Evolutionary conservation across 2,113 vertebrate genomes (phyloP), one percentile per base, ranked within the genome.

Genomic region (Poecilia latipinna): DNA sequence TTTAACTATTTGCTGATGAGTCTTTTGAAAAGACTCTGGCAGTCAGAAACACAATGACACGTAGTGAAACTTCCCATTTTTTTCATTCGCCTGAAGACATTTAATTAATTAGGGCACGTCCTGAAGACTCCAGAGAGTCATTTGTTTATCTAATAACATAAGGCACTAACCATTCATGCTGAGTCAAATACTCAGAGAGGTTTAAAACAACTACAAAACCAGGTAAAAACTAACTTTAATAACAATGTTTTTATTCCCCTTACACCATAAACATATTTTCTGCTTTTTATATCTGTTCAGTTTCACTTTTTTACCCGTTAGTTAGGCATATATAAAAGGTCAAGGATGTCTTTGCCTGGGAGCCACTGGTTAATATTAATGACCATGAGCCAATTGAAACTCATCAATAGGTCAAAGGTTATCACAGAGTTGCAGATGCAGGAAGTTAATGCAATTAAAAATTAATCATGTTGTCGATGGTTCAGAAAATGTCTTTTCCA

Each of bases 341-440:
- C 92, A 90, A 93, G 90, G 89, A 93, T 88, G 83, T 75, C 77
- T 74, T 54, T 84, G 86, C 85, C 91, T 75, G 68, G 72, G 86
- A 87, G 87, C 78, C 48, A 69, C 84, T 89, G 82, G 85, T 92
- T 91, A 94, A 94, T 93, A 92, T 94, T 93, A 93, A 94, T 92
- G 93, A 88, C 79, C 63, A 39, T 62, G 62, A 68, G 76, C 82
- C 83, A 82, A 89, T 87, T 77, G 74, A 61, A 82, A 71, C 32
- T 77, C 82, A 83, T 95, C 94, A 92, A 93, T 93, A 94, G 91
- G 83, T 88, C 90, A 92, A 44, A 73, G 92, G 93, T 93, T 94
- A 93, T 95, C 92, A 61, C 37, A 28, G 86, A 77, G 86, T 77
- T 92, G 90, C 84, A 88, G 92, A 91, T 80, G 80, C 86, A 89